Conservation (phyloP, 2,113 vertebrate species). For the Campylomormyrus numenius region DNA sequence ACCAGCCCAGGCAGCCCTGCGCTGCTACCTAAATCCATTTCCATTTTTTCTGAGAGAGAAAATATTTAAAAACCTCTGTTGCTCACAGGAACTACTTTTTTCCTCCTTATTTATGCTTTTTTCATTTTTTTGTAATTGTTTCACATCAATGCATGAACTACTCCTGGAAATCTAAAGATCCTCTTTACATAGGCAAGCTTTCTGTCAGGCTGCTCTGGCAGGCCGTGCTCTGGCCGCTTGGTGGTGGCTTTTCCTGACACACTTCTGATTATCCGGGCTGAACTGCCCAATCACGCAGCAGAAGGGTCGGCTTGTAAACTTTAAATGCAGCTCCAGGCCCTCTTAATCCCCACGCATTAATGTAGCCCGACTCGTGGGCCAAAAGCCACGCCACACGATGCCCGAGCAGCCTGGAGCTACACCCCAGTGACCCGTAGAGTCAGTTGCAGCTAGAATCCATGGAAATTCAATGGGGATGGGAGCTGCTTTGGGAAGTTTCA, state of each 20-base stretch:
- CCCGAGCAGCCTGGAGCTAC: not conserved
- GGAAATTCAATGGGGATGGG: slow-evolving; percentile 22
- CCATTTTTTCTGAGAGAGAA: not conserved
- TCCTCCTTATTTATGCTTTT: not conserved
- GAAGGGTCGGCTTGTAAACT: slow-evolving; percentile 33
- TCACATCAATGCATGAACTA: slow-evolving; percentile 20
- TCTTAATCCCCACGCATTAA: slow-evolving; percentile 35
- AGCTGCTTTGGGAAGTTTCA: not conserved
- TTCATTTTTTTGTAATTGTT: slow-evolving; percentile 14
- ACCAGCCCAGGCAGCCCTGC: not conserved
- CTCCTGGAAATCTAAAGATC: slow-evolving; percentile 1
- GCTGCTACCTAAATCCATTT: not conserved
- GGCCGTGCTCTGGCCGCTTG: not conserved
- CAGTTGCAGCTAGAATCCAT: slow-evolving; percentile 25
- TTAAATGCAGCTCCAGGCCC: slow-evolving; percentile 29
- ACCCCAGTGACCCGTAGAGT: slow-evolving; percentile 23
- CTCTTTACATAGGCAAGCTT: not conserved
- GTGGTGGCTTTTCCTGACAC: slow-evolving; percentile 15
- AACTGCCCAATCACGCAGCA: slow-evolving; percentile 35
- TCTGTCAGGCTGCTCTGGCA: not conserved
- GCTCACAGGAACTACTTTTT: not conserved
- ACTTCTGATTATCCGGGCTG: slow-evolving; percentile 27
- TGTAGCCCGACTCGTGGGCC: slow-evolving; percentile 23
- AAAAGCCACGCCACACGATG: not conserved
- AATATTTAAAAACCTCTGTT: not conserved